Evolutionary conservation across 2,797 vertebrate genomes (phyloP).

Genomic region (Acipenser ruthenus): DNA sequence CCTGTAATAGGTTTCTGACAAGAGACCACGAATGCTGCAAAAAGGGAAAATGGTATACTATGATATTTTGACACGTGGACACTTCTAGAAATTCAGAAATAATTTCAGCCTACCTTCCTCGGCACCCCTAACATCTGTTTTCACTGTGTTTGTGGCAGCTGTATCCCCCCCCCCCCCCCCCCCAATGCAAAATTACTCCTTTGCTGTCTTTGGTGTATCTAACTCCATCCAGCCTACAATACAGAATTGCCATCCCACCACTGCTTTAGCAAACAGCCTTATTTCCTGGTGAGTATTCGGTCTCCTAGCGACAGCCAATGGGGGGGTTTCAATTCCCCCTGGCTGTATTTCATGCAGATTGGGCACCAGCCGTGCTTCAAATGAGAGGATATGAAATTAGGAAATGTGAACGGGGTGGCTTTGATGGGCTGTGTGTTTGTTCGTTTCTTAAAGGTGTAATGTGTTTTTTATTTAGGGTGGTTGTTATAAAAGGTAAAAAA

Average conservation of each 20-base stretch:
- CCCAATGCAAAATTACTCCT: too few species aligned
- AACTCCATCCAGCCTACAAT: constrained; percentile 32
- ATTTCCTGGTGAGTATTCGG: constrained; percentile 65
- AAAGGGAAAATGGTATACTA: too few species aligned
- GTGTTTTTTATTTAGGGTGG: too few species aligned
- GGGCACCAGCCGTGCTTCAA: constrained; percentile 52
- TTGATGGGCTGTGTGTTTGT: too few species aligned
- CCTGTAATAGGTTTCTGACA: too few species aligned
- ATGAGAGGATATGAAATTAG: constrained; percentile 57
- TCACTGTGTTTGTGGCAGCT: not conserved
- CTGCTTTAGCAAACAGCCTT: constrained; percentile 27
- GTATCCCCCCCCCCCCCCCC: too few species aligned
- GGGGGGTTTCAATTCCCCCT: constrained; percentile 51
- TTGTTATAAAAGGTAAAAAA: too few species aligned
- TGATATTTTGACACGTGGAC: too few species aligned
- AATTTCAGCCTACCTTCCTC: constrained; percentile 2
- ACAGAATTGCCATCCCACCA: constrained; percentile 49
- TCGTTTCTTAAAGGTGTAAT: too few species aligned
- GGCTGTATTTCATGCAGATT: constrained; percentile 48
- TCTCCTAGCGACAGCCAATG: constrained; percentile 73
- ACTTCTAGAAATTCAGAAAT: not conserved
- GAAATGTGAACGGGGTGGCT: constrained; percentile 31
- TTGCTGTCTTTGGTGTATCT: constrained; percentile 23
- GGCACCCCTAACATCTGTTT: not conserved
- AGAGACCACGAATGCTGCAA: too few species aligned